phyloP scores from a whole-genome alignment of 2,113 vertebrate genomes.

The Scartelaos histophorus region DNA sequence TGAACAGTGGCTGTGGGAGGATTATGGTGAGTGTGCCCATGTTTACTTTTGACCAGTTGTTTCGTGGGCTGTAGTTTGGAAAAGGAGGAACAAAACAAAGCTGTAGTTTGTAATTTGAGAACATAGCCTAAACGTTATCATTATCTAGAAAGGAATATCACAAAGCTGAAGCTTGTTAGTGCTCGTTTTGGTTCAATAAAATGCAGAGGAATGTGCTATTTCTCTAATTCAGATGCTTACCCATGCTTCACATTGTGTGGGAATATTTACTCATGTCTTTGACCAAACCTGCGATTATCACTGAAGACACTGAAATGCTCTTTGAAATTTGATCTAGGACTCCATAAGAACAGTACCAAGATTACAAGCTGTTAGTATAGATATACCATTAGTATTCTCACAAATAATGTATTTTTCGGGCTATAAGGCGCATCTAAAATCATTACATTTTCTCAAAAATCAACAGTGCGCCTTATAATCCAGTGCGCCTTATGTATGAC shows the following conservation, averaged over 20 bases:
- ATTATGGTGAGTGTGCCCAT: constrained; percentile 8
- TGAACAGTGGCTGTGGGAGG: constrained; percentile 20
- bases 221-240: not conserved
- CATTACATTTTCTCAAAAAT: no score
- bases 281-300: not conserved
- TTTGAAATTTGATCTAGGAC: no score
- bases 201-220: not conserved
- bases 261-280: not conserved
- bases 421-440: no score
- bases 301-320: not conserved
- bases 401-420: no score
- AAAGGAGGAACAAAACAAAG: constrained; percentile 29
- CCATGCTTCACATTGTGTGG: not conserved
- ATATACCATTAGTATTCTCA: not conserved
- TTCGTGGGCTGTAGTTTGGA: constrained; percentile 24
- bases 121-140: constrained; percentile 15
- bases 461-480: no score
- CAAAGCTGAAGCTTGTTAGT: constrained; percentile 18
- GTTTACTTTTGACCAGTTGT: constrained; percentile 28
- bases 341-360: not conserved
- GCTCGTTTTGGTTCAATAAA: constrained; percentile 17
- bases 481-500: no score
- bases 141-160: constrained; percentile 6
- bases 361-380: not conserved
- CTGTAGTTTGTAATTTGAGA: constrained; percentile 20